Base-by-base conservation (phyloP, 2,888 invertebrate genomes). In the Harpalus rubripes region DNA sequence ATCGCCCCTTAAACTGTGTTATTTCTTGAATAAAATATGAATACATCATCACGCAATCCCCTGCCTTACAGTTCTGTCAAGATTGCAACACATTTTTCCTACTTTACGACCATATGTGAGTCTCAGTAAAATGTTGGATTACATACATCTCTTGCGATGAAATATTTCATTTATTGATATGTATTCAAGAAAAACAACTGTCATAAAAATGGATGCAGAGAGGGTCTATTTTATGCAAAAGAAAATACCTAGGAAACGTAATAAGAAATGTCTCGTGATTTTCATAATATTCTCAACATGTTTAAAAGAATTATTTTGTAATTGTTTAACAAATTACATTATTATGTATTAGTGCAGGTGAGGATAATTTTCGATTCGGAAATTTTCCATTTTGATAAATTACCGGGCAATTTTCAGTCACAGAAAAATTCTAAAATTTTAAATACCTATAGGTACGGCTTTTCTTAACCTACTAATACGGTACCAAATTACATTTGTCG, bases 21-120 rank as follows among this genome's bases (percentile, higher is more conserved):
- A 52, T 52, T 52, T 52, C 44, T 52, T 52, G 44, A 52, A 52
- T 52, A 52, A 52, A 52, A 52, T 52, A 52, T 52, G 44, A 52
- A 52, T 52, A 52, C 44, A 52, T 52, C 44, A 52, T 52, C 44
- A 52, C 44, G 44, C 44, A 52, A 52, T 52, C 44, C 44, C 44
- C 10, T 8, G 44, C 5, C 44, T 0, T 52, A 52, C 10, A 52
- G 44, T 52, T 52, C 44, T 52, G 44, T 52, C 44, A 52, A 52
- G 44, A 52, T 52, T 52, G 44, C 12, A 52, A 52, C 10, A 52
- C 44, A 52, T 52, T 52, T 52, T 52, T 52, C 44, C 12, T 52
- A 52, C 44, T 52, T 52, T 52, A 52, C 44, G 44, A 52, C 44
- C 44, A 52, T 52, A 52, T 52, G 44, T 52, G 44, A 10, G 10